phyloP scores from a whole-genome alignment of 2,113 vertebrate species.

The Trematomus loennbergii region DNA sequence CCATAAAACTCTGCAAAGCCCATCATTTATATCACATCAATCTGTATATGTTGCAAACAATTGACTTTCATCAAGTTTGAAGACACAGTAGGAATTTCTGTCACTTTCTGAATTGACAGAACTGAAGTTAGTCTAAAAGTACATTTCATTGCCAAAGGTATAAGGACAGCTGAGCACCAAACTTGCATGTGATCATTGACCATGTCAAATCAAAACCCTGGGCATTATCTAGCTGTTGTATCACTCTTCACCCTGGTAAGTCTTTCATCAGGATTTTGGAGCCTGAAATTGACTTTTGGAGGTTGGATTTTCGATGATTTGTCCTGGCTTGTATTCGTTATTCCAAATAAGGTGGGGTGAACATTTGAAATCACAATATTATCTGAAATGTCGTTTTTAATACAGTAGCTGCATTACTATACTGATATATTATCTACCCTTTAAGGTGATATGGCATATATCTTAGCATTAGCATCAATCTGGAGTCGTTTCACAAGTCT shows the following conservation, averaged over 20 bases:
- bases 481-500: not conserved
- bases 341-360: not conserved
- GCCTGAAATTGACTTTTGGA: not conserved
- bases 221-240: not conserved
- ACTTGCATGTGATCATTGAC: not conserved
- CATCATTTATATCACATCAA: not conserved
- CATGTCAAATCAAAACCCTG: not conserved
- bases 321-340: not conserved
- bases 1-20: not conserved
- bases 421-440: not conserved
- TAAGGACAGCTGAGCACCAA: not conserved
- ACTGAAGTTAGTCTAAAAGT: not conserved
- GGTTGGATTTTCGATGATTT: not conserved
- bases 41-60: not conserved
- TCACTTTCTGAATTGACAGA: not conserved
- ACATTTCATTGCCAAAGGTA: not conserved
- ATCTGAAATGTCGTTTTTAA: too few species aligned
- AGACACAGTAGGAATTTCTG: not conserved
- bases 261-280: not conserved
- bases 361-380: not conserved
- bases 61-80: too few species aligned
- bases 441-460: not conserved
- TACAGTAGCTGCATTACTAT: not conserved
- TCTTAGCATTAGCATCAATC: not conserved
- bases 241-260: not conserved